Base-by-base conservation (phyloP, 1,140 invertebrate species). In the Tenebrio molitor region DNA sequence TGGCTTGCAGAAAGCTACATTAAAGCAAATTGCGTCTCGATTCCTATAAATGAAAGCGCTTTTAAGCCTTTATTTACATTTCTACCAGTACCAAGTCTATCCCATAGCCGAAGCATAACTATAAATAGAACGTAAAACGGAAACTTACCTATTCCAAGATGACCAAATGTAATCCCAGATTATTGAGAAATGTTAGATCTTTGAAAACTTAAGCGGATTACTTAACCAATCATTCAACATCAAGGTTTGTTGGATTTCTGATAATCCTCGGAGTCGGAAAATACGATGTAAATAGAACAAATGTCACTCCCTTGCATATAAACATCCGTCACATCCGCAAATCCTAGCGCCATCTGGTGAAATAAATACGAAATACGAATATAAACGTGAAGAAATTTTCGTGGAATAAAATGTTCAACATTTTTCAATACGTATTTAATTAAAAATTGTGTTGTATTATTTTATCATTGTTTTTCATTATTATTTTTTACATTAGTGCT, bases 41-140 rank as follows among this genome's bases (percentile, higher is more conserved):
- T 58, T 58, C 50, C 50, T 58, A 58, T 58, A 58, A 58, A 58
- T 58, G 8, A 58, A 58, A 58, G 50, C 50, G 50, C 12, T 29
- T 58, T 58, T 14, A 58, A 58, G 50, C 50, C 12, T 58, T 58
- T 58, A 15, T 58, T 58, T 58, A 58, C 50, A 58, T 58, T 33
- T 15, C 12, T 8, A 39, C 50, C 29, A 58, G 15, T 58, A 12
- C 50, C 29, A 58, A 58, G n/a, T 58, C 50, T 33, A 58, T n/a
- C 50, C 21, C 50, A 58, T 29, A 58, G 23, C 21, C 50, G 12
- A 58, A 58, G 50, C 50, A 29, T 58, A 29, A 29, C 50, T 58
- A 29, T 58, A 58, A 29, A 29, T 58, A 58, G 50, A 58, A 8
- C 25, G n/a, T 39, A 29, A 29, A 58, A 50, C 44, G 1, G 17